Conservation (phyloP, 2,797 vertebrate genomes). For the Falco berigora region DNA sequence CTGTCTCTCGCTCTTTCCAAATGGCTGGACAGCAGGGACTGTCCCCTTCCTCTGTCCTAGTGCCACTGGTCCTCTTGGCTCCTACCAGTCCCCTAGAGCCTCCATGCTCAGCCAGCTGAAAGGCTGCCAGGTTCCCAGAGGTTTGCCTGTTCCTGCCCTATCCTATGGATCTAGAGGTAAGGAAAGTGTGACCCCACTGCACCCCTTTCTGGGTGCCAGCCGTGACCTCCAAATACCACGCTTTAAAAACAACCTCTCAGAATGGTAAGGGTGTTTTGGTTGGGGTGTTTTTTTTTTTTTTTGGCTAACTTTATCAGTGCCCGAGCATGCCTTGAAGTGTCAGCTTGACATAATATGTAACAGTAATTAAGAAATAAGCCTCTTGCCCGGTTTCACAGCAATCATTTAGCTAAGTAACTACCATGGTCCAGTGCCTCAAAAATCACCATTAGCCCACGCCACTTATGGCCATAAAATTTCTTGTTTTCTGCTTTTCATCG, state of each 20-base stretch:
- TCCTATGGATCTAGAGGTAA: neutral
- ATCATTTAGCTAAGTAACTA: conserved; percentile 90
- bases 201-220: neutral
- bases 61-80: neutral
- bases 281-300: conserved; percentile 64
- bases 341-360: conserved; percentile 84
- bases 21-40: neutral
- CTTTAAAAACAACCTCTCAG: neutral
- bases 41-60: neutral
- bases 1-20: neutral
- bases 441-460: conserved; percentile 98
- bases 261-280: neutral
- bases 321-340: conserved; percentile 69
- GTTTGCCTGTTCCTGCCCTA: neutral
- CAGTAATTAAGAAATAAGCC: conserved; percentile 97
- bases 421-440: conserved; percentile 96
- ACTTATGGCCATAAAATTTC: conserved; percentile 98
- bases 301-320: conserved; percentile 84
- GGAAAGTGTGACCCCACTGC: fast-evolving
- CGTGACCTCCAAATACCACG: neutral
- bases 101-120: neutral
- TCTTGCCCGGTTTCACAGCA: conserved; percentile 80
- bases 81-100: neutral
- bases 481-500: conserved; percentile 98
- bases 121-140: neutral